Evolutionary conservation across 2,113 vertebrate species (phyloP).

Genomic region (Psittacus erithacus): DNA sequence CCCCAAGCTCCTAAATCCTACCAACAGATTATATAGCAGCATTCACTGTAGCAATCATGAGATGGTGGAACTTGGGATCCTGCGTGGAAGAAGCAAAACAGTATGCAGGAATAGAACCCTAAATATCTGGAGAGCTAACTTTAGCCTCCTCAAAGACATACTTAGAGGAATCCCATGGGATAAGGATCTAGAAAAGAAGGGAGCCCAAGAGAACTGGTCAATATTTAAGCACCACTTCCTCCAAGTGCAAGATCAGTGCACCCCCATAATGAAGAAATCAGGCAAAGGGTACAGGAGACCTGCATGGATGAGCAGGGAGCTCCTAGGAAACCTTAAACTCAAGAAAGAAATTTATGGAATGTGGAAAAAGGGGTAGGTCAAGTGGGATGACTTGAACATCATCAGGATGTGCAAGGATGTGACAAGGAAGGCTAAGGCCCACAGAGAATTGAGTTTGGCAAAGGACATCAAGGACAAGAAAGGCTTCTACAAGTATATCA

Average conservation of each 20-base stretch:
- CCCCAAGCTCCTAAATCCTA: not conserved
- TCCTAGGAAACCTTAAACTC: not conserved
- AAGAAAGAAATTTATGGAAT: not conserved
- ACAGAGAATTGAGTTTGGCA: not conserved
- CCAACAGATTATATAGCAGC: not conserved
- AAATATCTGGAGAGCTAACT: not conserved
- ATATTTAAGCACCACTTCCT: not conserved
- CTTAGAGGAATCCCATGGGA: not conserved
- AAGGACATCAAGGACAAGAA: not conserved
- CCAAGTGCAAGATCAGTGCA: not conserved
- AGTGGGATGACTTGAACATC: not conserved
- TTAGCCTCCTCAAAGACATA: not conserved
- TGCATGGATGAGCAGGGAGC: not conserved
- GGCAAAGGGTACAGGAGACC: not conserved
- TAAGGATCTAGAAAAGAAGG: not conserved
- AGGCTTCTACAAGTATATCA: not conserved
- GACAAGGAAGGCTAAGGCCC: not conserved
- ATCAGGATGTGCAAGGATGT: not conserved
- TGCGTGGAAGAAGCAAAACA: not conserved
- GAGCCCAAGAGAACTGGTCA: not conserved
- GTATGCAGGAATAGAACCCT: not conserved
- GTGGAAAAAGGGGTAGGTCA: not conserved
- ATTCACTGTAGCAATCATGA: not conserved
- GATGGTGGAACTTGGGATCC: not conserved
- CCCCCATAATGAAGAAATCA: not conserved